A percentile compares a stretch with the other conserved stretches of the same genome.
Evolutionary conservation across 2,113 vertebrate genomes (phyloP).

Genomic region (Struthidea cinerea): DNA sequence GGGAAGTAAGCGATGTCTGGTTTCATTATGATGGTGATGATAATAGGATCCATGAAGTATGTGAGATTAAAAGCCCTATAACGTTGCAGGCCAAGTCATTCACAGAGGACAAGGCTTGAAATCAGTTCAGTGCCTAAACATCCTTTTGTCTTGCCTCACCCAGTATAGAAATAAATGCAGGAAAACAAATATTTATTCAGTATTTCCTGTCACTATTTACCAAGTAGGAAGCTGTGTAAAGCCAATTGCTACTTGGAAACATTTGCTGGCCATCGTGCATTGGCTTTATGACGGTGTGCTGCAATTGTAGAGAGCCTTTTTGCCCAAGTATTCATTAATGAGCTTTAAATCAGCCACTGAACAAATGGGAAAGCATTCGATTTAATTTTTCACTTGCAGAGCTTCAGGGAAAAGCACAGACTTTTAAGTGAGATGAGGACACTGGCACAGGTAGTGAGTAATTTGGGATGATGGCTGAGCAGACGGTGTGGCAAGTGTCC

Average conservation of each 20-base stretch:
- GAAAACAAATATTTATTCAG: conserved; percentile 57
- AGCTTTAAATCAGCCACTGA: neutral
- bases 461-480: neutral
- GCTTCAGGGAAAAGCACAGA: neutral
- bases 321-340: neutral
- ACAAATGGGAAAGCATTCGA: neutral
- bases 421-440: neutral
- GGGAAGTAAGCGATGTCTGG: conserved; percentile 69
- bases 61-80: neutral
- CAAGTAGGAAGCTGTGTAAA: neutral
- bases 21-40: conserved; percentile 66
- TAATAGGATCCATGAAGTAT: neutral
- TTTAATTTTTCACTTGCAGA: neutral
- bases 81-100: neutral
- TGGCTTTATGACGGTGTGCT: neutral
- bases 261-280: neutral
- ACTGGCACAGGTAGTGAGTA: neutral
- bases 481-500: neutral
- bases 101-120: conserved; percentile 1
- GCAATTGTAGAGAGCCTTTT: neutral
- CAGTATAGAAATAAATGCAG: conserved; percentile 50
- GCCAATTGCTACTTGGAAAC: neutral
- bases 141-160: conserved; percentile 54
- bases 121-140: conserved; percentile 42
- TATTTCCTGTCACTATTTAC: conserved; percentile 43